Conservation (phyloP, 2,113 vertebrate genomes). For the Euleptes europaea region DNA sequence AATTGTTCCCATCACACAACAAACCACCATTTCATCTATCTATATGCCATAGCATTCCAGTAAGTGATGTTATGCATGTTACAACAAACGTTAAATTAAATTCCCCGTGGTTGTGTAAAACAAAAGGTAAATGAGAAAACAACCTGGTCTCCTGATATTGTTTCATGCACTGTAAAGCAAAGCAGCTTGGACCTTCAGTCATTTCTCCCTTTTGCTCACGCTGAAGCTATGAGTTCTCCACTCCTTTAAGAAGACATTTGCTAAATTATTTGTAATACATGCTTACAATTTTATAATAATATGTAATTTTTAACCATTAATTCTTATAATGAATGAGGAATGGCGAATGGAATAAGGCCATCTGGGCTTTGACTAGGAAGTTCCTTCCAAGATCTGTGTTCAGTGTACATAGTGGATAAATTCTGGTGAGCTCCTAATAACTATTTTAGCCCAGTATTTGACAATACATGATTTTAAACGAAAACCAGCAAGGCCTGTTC, state of each 20-base stretch:
- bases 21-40: background rate
- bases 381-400: background rate
- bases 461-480: background rate
- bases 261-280: too few species aligned
- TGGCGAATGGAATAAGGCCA: too few species aligned
- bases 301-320: too few species aligned
- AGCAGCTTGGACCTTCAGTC: background rate
- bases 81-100: background rate
- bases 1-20: background rate
- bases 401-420: background rate
- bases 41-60: background rate
- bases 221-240: background rate
- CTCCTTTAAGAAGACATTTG: too few species aligned
- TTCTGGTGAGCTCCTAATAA: background rate
- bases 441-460: background rate
- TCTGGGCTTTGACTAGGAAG: too few species aligned
- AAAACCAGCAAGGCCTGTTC: background rate
- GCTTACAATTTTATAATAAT: too few species aligned
- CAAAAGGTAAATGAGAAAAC: background rate
- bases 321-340: too few species aligned
- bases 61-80: background rate
- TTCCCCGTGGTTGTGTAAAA: background rate
- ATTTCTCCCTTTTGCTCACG: background rate
- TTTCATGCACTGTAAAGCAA: background rate
- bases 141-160: background rate